Conservation (phyloP, 2,113 vertebrate genomes). For the Thunnus maccoyii region DNA sequence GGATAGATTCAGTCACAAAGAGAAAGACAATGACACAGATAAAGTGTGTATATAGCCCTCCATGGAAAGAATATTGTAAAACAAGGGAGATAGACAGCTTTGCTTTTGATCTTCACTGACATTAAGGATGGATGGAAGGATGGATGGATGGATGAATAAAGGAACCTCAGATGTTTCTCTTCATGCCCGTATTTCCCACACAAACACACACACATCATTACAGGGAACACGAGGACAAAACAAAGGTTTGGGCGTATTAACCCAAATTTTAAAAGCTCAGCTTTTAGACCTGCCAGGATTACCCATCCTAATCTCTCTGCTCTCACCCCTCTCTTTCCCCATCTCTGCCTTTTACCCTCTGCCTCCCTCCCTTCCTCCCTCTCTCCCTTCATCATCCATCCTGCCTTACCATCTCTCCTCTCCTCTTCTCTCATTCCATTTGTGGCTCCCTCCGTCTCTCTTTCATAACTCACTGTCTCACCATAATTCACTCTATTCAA, state of each 20-base stretch:
- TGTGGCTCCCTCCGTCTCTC: slow-evolving; percentile 55
- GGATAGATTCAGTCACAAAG: slow-evolving; percentile 1
- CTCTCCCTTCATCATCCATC: slow-evolving; percentile 28
- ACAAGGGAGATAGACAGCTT: too few species aligned
- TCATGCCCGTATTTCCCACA: slow-evolving; percentile 9
- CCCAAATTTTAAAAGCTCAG: slow-evolving; percentile 78
- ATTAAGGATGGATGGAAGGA: background rate
- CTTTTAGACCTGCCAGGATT: slow-evolving; percentile 76
- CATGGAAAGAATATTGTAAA: background rate
- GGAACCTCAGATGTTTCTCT: background rate
- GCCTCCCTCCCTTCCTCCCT: slow-evolving; percentile 38
- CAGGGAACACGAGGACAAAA: slow-evolving; percentile 54
- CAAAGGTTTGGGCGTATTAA: slow-evolving; percentile 76
- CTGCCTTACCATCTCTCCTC: slow-evolving; percentile 26
- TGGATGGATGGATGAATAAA: background rate
- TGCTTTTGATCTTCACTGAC: too few species aligned
- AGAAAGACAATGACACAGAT: slow-evolving; percentile 4
- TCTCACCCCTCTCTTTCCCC: slow-evolving; percentile 44
- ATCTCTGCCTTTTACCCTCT: slow-evolving; percentile 52
- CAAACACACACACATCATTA: background rate
- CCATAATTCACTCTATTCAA: slow-evolving; percentile 68
- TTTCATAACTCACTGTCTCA: slow-evolving; percentile 73
- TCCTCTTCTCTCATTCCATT: slow-evolving; percentile 61
- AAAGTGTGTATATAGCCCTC: background rate
- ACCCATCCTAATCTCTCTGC: slow-evolving; percentile 69